phyloP scores from a whole-genome alignment of 2,113 vertebrate genomes.

The Cacatua alba region DNA sequence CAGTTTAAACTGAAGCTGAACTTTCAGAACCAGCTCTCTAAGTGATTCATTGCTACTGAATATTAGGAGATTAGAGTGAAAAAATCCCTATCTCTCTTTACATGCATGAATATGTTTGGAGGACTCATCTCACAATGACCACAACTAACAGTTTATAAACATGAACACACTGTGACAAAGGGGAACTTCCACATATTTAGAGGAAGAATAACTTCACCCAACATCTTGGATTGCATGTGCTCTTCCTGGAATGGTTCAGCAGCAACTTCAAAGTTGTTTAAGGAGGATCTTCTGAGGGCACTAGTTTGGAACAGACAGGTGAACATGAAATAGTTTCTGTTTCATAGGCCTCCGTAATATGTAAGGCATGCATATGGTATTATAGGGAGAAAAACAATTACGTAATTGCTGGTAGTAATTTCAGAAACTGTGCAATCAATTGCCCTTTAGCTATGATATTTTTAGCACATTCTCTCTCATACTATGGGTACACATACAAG shows the following conservation, averaged over 20 bases:
- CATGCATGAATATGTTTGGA: neutral
- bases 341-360: neutral
- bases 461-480: neutral
- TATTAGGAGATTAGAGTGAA: neutral
- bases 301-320: neutral
- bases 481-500: fast-evolving
- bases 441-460: neutral
- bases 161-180: neutral
- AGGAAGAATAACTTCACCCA: neutral
- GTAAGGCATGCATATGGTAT: neutral
- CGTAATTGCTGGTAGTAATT: neutral
- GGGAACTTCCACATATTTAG: neutral
- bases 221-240: neutral
- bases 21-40: neutral
- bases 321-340: neutral
- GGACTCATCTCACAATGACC: neutral
- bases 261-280: neutral
- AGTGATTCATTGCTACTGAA: neutral
- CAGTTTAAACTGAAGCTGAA: neutral
- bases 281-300: neutral
- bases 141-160: neutral
- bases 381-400: neutral
- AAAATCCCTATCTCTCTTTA: neutral
- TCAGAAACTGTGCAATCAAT: neutral
- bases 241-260: neutral